These are phyloP conservation scores for Falcunculus frontatus DNA, from an alignment of 2,113 vertebrate species.

Conservation along the genomic window DNA sequence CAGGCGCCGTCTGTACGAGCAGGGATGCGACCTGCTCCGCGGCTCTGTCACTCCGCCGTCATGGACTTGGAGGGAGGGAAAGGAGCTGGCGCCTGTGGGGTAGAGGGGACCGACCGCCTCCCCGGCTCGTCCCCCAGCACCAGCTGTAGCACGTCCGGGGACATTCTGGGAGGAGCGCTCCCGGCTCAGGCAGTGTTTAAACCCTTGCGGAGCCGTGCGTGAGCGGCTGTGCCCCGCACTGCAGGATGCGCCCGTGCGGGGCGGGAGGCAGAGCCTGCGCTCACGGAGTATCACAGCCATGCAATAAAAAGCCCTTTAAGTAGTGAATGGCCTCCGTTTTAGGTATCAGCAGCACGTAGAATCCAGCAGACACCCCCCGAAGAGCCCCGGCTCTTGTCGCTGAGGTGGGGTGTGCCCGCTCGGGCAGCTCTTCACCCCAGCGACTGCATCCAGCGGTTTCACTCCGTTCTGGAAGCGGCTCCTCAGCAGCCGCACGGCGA, in stretches of 20 bases:
- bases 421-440: neutral
- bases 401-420: neutral
- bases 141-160: neutral
- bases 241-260: too few relatives aligned
- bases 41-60: neutral
- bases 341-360: fast-evolving
- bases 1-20: fast-evolving
- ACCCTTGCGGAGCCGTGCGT: fast-evolving
- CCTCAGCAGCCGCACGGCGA: neutral
- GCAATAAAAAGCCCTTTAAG: neutral
- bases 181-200: neutral
- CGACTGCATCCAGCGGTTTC: neutral
- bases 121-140: neutral
- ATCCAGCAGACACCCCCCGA: neutral
- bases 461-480: neutral
- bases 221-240: neutral
- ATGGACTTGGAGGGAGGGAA: too few relatives aligned
- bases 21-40: fast-evolving
- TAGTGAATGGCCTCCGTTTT: neutral
- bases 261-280: neutral
- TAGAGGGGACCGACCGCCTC: neutral
- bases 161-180: neutral
- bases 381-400: neutral
- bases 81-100: neutral
- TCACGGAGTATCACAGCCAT: neutral